Base-by-base conservation (phyloP, 2,888 invertebrate genomes). In the Drosophila anceps region DNA sequence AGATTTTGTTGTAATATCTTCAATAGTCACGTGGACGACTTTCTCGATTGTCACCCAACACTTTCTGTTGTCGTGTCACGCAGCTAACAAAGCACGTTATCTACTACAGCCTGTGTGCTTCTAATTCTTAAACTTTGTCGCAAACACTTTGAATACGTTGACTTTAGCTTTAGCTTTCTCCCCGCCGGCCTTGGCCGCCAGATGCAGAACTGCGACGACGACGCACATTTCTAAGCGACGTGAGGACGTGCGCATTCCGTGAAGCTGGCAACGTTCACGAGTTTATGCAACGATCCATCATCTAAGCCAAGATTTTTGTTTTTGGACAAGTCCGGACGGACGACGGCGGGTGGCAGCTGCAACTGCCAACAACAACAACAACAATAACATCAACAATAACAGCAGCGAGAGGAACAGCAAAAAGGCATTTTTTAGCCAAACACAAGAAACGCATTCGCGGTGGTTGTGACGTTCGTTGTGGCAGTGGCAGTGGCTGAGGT, bases 281-380 rank as follows among this genome's bases (percentile, higher is more conserved):
- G 73, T 82, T 82, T 79, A 81, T 77, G 81, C 88, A 86, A 81
- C 86, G 88, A 87, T 87, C 80, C 89, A 87, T 87, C 86, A 87
- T 84, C 81, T 54, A 70, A 75, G 69, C 57, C 44, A 60, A 69
- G 50, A 60, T 59, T 69, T 48, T 39, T 9, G 57, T 53, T 73
- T 48, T 39, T n/a, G 57, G 53, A n/a, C 53, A 35, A 29, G 35
- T 33, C 33, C 44, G 46, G 44, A 50, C 48, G 15, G 46, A 44
- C 20, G 53, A 55, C 60, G 78, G 82, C 82, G 82, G 82, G 82
- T 82, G 82, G 82, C 84, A 79, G 76, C 73, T 79, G 78, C 80
- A 78, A 78, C 66, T 65, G 69, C 66, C 59, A 66, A 57, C 68
- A 58, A 58, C 59, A 69, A 44, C 58, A 39, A n/a, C 37, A 39